These are phyloP conservation scores for Vandiemenella viatica DNA, from an alignment of 2,888 invertebrate species.

Conservation along the genomic window DNA sequence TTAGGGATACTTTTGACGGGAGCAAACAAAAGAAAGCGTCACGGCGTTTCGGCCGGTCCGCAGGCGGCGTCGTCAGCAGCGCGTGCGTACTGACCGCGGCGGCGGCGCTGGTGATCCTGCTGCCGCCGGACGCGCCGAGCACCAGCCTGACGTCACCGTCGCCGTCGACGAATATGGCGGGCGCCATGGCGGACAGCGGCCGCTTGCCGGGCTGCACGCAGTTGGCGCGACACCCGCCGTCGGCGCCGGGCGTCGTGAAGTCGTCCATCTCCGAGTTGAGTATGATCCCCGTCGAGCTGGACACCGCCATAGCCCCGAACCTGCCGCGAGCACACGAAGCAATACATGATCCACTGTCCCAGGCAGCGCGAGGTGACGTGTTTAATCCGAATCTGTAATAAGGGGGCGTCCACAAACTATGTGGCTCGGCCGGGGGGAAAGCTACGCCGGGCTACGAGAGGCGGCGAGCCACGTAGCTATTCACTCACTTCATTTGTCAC, in stretches of 20 bases:
- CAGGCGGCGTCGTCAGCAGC: too few relatives aligned
- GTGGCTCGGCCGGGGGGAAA: too few relatives aligned
- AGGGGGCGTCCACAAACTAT: too few relatives aligned
- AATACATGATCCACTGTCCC: too few relatives aligned
- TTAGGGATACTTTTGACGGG: too few relatives aligned
- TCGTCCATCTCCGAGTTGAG: constrained; percentile 85
- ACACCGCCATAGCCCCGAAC: constrained; percentile 66
- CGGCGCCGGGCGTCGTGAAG: constrained; percentile 53
- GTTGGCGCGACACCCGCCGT: constrained; percentile 63
- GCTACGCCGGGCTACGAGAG: too few relatives aligned
- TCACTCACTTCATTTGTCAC: too few relatives aligned
- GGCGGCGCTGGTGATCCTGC: constrained; percentile 72
- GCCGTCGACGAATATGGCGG: constrained; percentile 55
- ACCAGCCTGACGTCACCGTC: constrained; percentile 47
- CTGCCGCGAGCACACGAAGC: constrained; percentile 30
- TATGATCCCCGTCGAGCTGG: constrained; percentile 61
- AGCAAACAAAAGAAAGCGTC: too few relatives aligned
- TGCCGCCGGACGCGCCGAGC: constrained; percentile 80
- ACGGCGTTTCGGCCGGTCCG: too few relatives aligned
- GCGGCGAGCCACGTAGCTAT: too few relatives aligned
- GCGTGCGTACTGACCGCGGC: constrained; percentile 40
- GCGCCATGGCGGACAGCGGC: constrained; percentile 85
- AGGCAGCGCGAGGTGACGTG: too few relatives aligned
- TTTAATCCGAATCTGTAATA: too few relatives aligned
- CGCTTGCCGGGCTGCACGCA: constrained; percentile 66